Conservation (phyloP, 2,113 vertebrate genomes). For the Platichthys flesus region DNA sequence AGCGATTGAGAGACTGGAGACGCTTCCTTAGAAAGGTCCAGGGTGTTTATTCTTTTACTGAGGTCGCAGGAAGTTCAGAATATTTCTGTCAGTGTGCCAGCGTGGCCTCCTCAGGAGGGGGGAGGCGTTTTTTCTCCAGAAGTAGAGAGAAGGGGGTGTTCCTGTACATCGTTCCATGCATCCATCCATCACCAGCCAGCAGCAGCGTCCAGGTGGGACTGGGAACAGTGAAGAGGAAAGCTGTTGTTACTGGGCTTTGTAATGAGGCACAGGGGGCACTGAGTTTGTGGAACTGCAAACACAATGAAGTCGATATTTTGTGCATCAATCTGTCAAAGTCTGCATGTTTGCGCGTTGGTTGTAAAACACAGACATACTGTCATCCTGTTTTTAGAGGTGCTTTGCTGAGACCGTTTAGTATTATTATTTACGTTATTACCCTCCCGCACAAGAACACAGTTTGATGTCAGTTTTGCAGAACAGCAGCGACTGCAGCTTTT, state of each 20-base stretch:
- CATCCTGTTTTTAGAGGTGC: background rate
- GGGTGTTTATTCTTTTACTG: conserved; percentile 35
- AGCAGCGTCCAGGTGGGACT: conserved; percentile 12
- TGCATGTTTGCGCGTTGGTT: background rate
- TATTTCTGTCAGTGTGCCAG: conserved; percentile 53
- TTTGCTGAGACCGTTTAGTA: background rate
- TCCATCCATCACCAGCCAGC: conserved; percentile 4
- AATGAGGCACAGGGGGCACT: conserved; percentile 25
- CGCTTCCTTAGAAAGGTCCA: background rate
- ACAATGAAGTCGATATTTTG: conserved; percentile 34
- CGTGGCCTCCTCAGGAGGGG: background rate
- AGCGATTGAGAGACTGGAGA: background rate
- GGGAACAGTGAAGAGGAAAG: conserved; percentile 35
- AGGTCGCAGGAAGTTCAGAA: conserved; percentile 63
- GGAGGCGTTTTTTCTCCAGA: conserved; percentile 5
- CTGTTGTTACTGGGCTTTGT: conserved; percentile 10
- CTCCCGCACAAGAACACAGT: background rate
- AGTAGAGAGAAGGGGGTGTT: conserved; percentile 29
- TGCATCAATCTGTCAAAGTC: conserved; percentile 39
- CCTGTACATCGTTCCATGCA: conserved; percentile 12
- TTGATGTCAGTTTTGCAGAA: background rate
- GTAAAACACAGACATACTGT: background rate
- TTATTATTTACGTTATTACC: background rate
- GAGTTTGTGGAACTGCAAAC: conserved; percentile 2
- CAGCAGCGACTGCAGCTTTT: background rate